Evolutionary conservation across 2,113 vertebrate genomes (phyloP).

Genomic region (Numenius arquata): DNA sequence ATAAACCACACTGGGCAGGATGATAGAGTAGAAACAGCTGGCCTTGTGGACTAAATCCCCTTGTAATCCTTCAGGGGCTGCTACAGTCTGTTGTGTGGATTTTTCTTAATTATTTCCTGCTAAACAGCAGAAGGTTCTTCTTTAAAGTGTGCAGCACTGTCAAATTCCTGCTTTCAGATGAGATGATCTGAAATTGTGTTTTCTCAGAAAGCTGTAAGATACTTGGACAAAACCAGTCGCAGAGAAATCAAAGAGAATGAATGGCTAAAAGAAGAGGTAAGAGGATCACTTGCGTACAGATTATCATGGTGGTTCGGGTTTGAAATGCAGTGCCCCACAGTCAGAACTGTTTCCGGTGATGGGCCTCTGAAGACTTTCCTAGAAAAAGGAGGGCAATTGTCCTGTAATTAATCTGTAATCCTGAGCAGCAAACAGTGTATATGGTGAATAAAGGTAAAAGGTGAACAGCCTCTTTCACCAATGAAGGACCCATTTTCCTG

Average conservation of each 20-base stretch:
- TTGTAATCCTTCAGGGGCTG: neutral
- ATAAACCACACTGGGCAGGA: neutral
- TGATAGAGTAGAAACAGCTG: conserved; percentile 24
- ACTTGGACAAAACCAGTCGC: conserved; percentile 66
- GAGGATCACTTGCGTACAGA: neutral
- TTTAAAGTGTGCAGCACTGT: neutral
- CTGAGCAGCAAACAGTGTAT: neutral
- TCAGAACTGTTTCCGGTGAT: neutral
- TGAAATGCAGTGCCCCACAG: neutral
- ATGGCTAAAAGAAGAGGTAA: conserved; percentile 82
- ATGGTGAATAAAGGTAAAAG: neutral
- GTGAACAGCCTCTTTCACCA: neutral
- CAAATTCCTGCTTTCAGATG: neutral
- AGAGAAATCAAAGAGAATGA: conserved; percentile 76
- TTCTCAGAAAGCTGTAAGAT: conserved; percentile 71
- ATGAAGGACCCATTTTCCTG: neutral
- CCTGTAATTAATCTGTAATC: neutral
- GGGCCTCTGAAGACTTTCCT: neutral
- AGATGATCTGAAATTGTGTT: conserved; percentile 37
- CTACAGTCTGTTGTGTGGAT: neutral
- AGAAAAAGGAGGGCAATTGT: neutral
- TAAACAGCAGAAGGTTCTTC: neutral
- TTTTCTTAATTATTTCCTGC: conserved; percentile 18
- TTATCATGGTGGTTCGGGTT: neutral
- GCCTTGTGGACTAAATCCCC: neutral